Evolutionary conservation across 2,797 vertebrate genomes (phyloP), one percentile per base, ranked within the genome.

Genomic region (Manis crassicaudata): DNA sequence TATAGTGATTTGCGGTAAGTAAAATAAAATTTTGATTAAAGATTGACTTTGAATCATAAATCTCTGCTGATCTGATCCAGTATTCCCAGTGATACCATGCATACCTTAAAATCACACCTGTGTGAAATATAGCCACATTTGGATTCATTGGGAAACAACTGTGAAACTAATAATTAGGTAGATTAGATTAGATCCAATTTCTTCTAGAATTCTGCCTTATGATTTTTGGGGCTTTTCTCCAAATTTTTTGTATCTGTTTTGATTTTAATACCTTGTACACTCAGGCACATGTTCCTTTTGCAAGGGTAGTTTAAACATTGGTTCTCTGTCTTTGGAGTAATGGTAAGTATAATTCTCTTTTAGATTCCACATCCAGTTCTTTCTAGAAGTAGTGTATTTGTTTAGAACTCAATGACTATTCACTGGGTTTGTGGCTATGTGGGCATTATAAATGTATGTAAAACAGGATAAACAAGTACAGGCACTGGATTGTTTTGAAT

Each of bases 11-110:
- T 72, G 6, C 73, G 50, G 29, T 52, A 85, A 46, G n/a, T 54
- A 77, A 94, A 89, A 83, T 90, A 37, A 94, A 92, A 29, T 70
- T 14, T 65, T 70, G 29, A 70, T 85, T 75, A 90, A 92, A n/a
- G 13, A 68, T 67, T 17, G 7, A 80, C 65, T 80, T 96, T 1
- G 1, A 90, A 68, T 77, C 16, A 20, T 63, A 82, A 83, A 63
- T 85, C 54, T 67, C 29, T 37, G 29, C 7, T 46, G 18, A 81
- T 88, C 72, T 90, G 32, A 68, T 80, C 70, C 21, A 17, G 25
- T 56, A 8, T 90, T 85, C 17, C 79, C 3, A 23, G 63, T 60
- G 40, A 54, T 81, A 63, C 37, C n/a, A 21, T 29, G n/a, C 50
- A 62, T 16, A 12, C 12, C 25, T 92, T 94, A 83, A 82, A 92